Evolutionary conservation across 92 coral and sea anemone species (phyloP), one percentile per base, ranked within the genome.

Genomic region (Ricordea florida): DNA sequence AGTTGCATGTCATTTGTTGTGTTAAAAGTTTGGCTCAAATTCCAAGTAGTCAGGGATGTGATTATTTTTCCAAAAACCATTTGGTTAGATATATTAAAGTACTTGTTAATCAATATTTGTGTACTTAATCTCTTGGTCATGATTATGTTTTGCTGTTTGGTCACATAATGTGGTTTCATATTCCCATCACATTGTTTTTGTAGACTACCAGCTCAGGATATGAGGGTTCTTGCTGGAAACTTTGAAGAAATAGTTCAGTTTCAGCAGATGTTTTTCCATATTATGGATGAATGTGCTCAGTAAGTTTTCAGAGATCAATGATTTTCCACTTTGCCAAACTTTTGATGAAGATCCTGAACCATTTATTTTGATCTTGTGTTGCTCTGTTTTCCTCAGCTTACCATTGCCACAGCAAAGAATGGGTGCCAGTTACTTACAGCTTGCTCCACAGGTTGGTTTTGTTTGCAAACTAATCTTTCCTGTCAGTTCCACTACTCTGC

Each of bases 231-330:
- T 32, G 93, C 97, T 88, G 98, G 98, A 53, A 94, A 94, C 77
- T 89, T 94, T 86, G 97, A 94, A 50, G 96, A 93, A 66, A 82
- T 94, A 20, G 97, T 94, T 26, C 80, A 70, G 52, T 94, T 94
- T 71, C 98, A 94, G 49, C 97, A 94, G 83, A 81, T 75, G 66
- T 75, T 94, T 16, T 92, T 85, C 64, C 82, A 87, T 40, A 41
- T 92, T 47, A 61, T 94, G 67, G 97, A 94, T 46, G 98, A 94
- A 32, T 93, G 97, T 66, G 85, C 98, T 44, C 96, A 92, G 98
- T 94, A 92, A 85, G 98, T 86, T 16, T 45, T 1, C 15, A 11
- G 36, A 0, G 69, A 3, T 0, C 36, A 3, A 15, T 0, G 8
- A 20, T 10, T 35, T 26, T 40, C 25, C n/a, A 3, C 9, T 22